These are phyloP conservation scores for Acholoe squamosa DNA, from an alignment of 2,888 invertebrate species.

Conservation along the genomic window DNA sequence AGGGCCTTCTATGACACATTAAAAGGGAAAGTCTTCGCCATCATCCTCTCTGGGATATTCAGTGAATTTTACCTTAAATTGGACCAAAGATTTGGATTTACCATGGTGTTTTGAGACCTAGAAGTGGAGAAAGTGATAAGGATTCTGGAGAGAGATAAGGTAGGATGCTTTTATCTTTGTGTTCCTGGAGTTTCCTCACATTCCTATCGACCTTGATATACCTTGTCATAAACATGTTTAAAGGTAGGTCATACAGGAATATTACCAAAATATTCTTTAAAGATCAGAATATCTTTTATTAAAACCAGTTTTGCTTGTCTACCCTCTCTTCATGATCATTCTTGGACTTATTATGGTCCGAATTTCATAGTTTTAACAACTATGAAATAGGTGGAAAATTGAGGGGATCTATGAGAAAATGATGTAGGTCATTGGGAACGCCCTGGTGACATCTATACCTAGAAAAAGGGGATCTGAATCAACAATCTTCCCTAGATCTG, in stretches of 20 bases:
- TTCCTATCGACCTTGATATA: not conserved
- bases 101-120: too few relatives aligned
- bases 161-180: too few relatives aligned
- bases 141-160: too few relatives aligned
- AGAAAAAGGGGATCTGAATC: constrained; percentile 14
- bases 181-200: not conserved
- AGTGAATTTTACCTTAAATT: not conserved
- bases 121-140: too few relatives aligned
- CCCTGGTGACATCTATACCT: not conserved
- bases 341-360: not conserved
- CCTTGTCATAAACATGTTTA: not conserved
- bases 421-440: not conserved
- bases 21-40: constrained; percentile 1
- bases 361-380: not conserved
- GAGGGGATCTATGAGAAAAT: not conserved
- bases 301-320: too few relatives aligned
- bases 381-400: not conserved
- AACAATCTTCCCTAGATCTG: not conserved
- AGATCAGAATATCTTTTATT: too few relatives aligned
- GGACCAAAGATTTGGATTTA: not conserved
- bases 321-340: not conserved
- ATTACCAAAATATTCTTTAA: not conserved
- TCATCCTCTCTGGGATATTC: not conserved
- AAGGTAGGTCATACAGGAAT: not conserved
- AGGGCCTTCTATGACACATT: not conserved